Evolutionary conservation across 2,888 invertebrate genomes (phyloP), one percentile per base, ranked within the genome.

Genomic region (Patella caerulea): DNA sequence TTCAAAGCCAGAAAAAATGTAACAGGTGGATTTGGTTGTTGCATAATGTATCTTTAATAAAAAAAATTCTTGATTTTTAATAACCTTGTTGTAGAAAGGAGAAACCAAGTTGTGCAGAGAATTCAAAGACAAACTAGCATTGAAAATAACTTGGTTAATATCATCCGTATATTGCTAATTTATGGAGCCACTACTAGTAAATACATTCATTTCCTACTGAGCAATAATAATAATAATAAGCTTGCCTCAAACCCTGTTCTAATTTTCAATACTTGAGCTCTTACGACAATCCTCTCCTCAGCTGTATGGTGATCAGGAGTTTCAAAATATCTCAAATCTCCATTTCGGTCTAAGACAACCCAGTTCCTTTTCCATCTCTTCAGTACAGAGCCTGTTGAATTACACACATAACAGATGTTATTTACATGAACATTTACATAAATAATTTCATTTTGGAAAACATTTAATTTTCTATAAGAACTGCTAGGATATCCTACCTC

Each of bases 331-430:
- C 87, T 83, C 76, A 92, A 81, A 73, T 87, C 85, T 7, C 91
- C 91, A 84, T 88, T 85, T 34, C 85, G 83, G 77, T 90, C 87
- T 59, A 92, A 82, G 12, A 91, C 90, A 86, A 91, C 90, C 91
- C 91, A 91, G 75, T 86, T 88, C 73, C 84, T 88, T 81, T 91
- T 91, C 91, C 91, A 92, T 55, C 89, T 83, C 55, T 86, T 86
- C 73, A 91, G 79, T 53, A 91, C 83, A 19, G 89, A 84, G 71
- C 88, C 91, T 91, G 71, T 45, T 45, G 45, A 45, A 45, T 45
- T 45, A 45, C 1, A 45, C 45, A 45, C 45, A 45, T 9, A 45
- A 45, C 45, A 45, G 9, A 45, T 9, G 7, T 45, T 45, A 45
- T 45, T 34, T 34, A 3, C 34, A 45, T 45, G 34, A 45, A 45